Evolutionary conservation across 2,113 vertebrate species (phyloP), one percentile per base, ranked within the genome.

Genomic region (Casuarius casuarius): DNA sequence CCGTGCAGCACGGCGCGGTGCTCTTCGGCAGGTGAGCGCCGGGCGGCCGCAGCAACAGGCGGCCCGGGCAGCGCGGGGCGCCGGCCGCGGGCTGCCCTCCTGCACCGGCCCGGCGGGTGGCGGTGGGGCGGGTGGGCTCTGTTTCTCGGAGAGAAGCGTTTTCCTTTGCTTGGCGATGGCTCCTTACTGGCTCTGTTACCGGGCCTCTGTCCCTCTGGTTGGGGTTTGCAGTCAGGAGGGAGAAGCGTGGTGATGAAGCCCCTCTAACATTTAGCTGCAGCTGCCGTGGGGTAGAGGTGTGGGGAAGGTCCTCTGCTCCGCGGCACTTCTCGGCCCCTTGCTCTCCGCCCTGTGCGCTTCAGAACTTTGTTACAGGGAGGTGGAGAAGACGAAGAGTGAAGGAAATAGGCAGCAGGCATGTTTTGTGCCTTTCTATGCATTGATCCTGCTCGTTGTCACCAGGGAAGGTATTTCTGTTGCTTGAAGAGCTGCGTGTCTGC

Each of bases 1-100:
- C 99, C 81, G 98, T 98, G 95, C 98, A 99, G 90, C 99, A 99
- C n/a, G 99, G 99, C 88, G 97, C 98, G 74, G 95, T 99, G 87
- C 98, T 99, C 96, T 99, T 99, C 96, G 96, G 98, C 98, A 99
- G 99, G 99, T 99, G 78, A 96, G 95, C 38, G 25, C 38, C 26
- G 25, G 44, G 44, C 23, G 61, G 40, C 62, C 16, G 38, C 26
- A 72, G 48, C n/a, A 52, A 38, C 70, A 52, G 70, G 48, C 48
- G 16, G 48, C 22, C 23, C 48, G 21, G 86, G 82, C 48, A 49
- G 33, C 44, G 22, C 42, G 26, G 15, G 49, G 31, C 51, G 21
- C 59, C 22, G 6, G 9, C 22, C 11, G 78, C 20, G 16, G 46
- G 31, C 67, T n/a, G n/a, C 29, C 51, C 21, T 18, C 28, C 40